Evolutionary conservation across 1,140 invertebrate species (phyloP), one percentile per base, ranked within the genome.

Genomic region (Ericerus pela): DNA sequence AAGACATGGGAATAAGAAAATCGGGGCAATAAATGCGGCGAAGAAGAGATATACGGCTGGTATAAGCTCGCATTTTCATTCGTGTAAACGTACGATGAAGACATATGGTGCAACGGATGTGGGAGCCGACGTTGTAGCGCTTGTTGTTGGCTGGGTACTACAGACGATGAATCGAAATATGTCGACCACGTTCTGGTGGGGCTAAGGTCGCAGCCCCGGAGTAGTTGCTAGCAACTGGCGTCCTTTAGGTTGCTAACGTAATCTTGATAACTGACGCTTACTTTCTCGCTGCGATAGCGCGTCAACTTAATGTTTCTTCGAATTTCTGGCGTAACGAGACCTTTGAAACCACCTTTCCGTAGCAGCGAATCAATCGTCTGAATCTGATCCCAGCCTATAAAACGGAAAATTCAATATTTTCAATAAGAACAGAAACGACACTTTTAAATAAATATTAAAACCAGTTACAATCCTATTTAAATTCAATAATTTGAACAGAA

Each of bases 281-380:
- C 77, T 70, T 89, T 88, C 67, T 89, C 87, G 68, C 85, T 88
- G 66, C 96, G 89, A 70, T 96, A 96, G 63, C 94, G 84, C 33
- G 91, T 96, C 59, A 99, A 73, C 71, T 91, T 89, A 61, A 99
- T 86, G 61, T 79, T 82, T 63, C 85, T 79, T 56, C 95, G 78
- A 62, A 94, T 76, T 33, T 93, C 83, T 54, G 83, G 77, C 26
- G 88, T 94, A 18, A 99, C 94, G 4, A 79, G 68, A 28, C 91
- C 89, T 65, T 93, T 93, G 70, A 85, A 97, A 24, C 96, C 96
- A 58, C 94, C 95, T 72, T 99, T 99, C 53, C 94, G 80, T 12
- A 99, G 75, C 26, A 99, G 73, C 4, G 93, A 96, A 70, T 99
- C 95, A 65, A 99, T 96, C 11, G 95, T 98, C 71, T 98, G 91